A percentile compares a stretch with the other conserved stretches of the same genome.
These are phyloP conservation scores for Sarcophaga variegata DNA, from an alignment of 2,888 invertebrate species.

Conservation along the genomic window DNA sequence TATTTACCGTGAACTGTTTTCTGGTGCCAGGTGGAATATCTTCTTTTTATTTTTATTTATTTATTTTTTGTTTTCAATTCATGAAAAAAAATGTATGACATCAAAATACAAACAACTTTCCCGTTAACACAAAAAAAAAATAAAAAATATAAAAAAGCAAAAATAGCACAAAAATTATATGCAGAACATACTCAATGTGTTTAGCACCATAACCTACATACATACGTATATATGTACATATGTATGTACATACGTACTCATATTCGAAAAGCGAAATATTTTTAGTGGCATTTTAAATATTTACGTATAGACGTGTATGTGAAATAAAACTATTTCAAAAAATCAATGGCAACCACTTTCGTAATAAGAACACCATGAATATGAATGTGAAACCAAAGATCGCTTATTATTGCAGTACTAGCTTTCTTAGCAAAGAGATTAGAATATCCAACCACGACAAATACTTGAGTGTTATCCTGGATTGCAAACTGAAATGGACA, in stretches of 20 bases:
- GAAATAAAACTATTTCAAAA: too few species aligned
- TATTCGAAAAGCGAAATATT: background rate
- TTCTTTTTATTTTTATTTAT: conserved; percentile 23
- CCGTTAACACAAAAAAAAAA: conserved; percentile 40
- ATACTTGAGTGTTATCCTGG: too few species aligned
- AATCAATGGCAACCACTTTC: too few species aligned
- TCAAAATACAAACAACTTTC: conserved; percentile 61
- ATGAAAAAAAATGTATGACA: conserved; percentile 41
- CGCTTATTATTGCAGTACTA: too few species aligned
- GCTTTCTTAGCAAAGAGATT: too few species aligned
- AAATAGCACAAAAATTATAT: conserved; percentile 18
- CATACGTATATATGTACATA: background rate
- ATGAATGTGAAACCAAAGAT: too few species aligned
- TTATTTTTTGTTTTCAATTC: background rate
- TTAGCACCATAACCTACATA: background rate
- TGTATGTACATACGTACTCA: background rate
- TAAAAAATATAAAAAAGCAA: background rate
- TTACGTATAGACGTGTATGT: too few species aligned
- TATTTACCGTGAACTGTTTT: conserved; percentile 18
- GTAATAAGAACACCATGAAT: too few species aligned
- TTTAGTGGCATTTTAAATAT: too few species aligned
- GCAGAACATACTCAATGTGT: conserved; percentile 25
- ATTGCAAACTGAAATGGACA: too few species aligned
- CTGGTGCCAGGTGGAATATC: background rate
- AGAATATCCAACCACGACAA: too few species aligned